Percentiles rank a stretch among this genome's conserved stretches.
phyloP scores from a whole-genome alignment of 2,797 vertebrate species.

The Myoxocephalus aenaeus region DNA sequence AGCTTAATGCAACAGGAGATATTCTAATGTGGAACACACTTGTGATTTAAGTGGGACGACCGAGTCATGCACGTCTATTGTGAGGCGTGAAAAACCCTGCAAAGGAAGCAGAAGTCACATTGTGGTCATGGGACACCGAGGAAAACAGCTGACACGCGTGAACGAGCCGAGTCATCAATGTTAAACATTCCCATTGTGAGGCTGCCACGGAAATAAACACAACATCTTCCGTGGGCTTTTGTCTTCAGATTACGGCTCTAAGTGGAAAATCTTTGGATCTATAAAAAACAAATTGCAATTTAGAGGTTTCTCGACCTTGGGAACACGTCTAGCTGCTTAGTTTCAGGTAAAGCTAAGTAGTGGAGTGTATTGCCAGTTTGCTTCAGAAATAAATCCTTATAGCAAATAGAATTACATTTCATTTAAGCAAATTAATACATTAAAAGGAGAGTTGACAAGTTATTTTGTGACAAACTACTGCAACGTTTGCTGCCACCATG shows the following conservation, averaged over 20 bases:
- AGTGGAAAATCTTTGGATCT: neutral
- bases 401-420: neutral
- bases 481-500: neutral
- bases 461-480: neutral
- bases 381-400: neutral
- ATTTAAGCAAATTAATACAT: neutral
- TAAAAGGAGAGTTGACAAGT: neutral
- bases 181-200: constrained; percentile 27
- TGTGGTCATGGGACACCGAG: constrained; percentile 25
- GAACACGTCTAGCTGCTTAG: neutral
- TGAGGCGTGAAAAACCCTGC: neutral
- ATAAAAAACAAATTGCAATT: neutral
- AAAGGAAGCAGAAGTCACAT: constrained; percentile 41
- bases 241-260: neutral
- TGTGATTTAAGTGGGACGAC: neutral
- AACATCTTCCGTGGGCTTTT: neutral
- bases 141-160: constrained; percentile 4
- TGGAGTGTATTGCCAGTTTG: neutral
- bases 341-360: neutral
- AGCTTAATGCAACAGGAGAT: neutral
- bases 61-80: constrained; percentile 12
- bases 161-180: constrained; percentile 18
- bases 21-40: neutral
- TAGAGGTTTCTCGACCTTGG: neutral
- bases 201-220: neutral